Evolutionary conservation across 92 coral and sea anemone genomes (phyloP).

Genomic region (Ricordea florida): DNA sequence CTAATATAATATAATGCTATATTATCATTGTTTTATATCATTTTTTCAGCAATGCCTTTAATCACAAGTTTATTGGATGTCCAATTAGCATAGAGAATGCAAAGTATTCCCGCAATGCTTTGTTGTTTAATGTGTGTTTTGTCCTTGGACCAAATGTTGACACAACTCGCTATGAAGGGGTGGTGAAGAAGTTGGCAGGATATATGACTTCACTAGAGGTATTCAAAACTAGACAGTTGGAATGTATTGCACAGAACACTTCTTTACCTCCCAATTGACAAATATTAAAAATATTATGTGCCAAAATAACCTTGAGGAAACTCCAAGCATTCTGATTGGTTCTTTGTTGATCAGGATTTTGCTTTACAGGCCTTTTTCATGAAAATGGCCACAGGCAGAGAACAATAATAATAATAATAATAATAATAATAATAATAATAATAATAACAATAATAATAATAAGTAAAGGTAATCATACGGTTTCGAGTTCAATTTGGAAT

Average conservation of each 20-base stretch:
- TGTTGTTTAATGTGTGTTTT: constrained; percentile 95
- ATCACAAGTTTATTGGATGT: constrained; percentile 93
- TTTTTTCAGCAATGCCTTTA: constrained; percentile 85
- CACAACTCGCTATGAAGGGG: constrained; percentile 86
- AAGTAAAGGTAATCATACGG: too few species aligned
- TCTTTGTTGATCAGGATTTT: not conserved
- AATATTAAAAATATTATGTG: not conserved
- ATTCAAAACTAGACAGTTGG: not conserved
- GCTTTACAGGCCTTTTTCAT: too few species aligned
- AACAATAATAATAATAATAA: too few species aligned
- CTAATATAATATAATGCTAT: too few species aligned
- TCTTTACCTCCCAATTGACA: not conserved
- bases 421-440: too few species aligned
- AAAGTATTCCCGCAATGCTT: constrained; percentile 96
- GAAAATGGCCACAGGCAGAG: too few species aligned
- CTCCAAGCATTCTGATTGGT: too few species aligned
- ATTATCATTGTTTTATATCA: not conserved
- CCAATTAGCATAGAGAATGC: constrained; percentile 95
- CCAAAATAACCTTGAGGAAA: not conserved
- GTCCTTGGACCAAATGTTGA: constrained; percentile 82
- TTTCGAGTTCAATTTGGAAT: too few species aligned
- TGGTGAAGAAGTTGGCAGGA: constrained; percentile 89
- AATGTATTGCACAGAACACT: not conserved
- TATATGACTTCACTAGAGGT: constrained; percentile 97
- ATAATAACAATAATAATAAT: too few species aligned